Conservation (phyloP, 2,797 vertebrate species). For the Crypturellus tataupa region DNA sequence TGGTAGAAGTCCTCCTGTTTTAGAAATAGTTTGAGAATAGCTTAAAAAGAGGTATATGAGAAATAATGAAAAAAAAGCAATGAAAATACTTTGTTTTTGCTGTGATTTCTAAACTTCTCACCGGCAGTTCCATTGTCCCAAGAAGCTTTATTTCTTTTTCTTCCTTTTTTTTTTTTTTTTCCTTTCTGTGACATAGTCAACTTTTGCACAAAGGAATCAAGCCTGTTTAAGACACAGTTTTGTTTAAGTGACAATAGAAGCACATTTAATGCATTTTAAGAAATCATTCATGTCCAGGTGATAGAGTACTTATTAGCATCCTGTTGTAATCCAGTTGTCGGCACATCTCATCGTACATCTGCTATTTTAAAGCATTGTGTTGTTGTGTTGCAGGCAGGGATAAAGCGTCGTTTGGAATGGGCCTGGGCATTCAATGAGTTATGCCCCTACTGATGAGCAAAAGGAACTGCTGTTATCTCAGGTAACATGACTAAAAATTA, state of each 20-base stretch:
- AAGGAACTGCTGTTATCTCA: neutral
- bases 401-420: neutral
- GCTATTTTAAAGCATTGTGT: neutral
- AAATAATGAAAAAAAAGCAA: neutral
- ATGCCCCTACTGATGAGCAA: rapidly evolving
- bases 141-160: neutral
- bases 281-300: neutral
- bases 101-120: neutral
- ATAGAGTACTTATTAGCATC: neutral
- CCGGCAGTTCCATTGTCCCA: neutral
- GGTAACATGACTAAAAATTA: neutral
- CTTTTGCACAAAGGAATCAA: neutral
- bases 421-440: neutral
- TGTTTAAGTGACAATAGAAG: neutral
- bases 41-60: neutral
- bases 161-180: neutral
- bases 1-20: neutral
- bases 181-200: neutral
- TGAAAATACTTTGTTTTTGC: neutral
- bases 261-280: neutral
- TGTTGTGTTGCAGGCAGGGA: neutral
- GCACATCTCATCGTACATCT: neutral
- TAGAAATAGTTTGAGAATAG: neutral
- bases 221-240: neutral
- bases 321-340: neutral